Conservation (phyloP, 2,797 vertebrate genomes). For the Emys orbicularis region DNA sequence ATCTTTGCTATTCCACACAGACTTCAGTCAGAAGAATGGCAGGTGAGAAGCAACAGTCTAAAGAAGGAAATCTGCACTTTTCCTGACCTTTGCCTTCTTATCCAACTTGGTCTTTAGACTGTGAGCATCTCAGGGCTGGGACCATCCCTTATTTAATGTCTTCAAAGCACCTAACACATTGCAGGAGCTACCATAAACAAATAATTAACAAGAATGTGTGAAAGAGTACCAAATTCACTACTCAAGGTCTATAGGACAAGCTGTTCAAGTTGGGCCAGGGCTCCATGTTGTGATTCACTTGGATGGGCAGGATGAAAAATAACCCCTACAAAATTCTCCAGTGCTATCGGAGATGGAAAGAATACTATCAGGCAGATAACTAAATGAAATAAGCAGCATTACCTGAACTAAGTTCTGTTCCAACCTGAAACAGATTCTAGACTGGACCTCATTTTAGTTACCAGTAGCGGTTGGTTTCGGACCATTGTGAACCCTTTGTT, state of each 20-base stretch:
- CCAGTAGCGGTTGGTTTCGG: not conserved
- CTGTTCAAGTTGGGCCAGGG: not conserved
- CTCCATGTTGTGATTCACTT: not conserved
- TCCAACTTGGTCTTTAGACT: not conserved
- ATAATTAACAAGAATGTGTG: not conserved
- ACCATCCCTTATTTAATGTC: not conserved
- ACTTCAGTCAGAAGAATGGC: not conserved
- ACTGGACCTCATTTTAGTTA: not conserved
- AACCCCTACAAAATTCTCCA: not conserved
- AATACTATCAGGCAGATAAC: not conserved
- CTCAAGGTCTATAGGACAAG: not conserved
- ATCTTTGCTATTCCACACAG: not conserved
- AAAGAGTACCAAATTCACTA: not conserved
- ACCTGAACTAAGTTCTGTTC: not conserved
- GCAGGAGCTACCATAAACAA: not conserved
- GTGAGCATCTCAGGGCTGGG: not conserved
- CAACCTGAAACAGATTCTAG: not conserved
- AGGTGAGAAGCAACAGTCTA: not conserved
- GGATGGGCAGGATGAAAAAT: not conserved
- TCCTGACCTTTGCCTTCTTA: not conserved
- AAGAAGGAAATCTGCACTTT: not conserved
- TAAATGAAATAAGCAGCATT: not conserved
- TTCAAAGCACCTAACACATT: not conserved
- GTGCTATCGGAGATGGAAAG: not conserved
- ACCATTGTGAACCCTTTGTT: not conserved